Evolutionary conservation across 1,140 invertebrate genomes (phyloP), one percentile per base, ranked within the genome.

Genomic region (Lanistes nyassanus): DNA sequence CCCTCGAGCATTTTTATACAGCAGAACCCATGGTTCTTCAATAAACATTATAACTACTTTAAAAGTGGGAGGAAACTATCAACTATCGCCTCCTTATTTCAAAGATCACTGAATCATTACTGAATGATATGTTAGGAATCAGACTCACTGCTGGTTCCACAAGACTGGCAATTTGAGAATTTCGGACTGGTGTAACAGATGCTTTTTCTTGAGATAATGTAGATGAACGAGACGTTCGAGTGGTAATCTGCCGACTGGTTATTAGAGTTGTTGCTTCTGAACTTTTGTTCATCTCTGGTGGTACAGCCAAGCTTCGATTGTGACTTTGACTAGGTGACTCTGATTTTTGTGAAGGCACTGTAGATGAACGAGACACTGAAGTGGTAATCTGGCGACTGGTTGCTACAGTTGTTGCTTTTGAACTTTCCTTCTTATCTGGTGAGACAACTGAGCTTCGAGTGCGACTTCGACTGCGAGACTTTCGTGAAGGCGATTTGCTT

Each of bases 161-260:
- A 39, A 77, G 47, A 34, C 74, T 74, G 58, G 80, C 79, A 62
- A 85, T 71, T 55, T 83, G 75, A n/a, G 82, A 74, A 58, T 79
- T 76, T 36, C 85, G 79, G 21, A 81, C 80, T 29, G 85, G 83
- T 51, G 85, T 86, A 36, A 78, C 79, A 51, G 78, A 72, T 42
- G 75, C 72, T 69, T 79, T 73, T 64, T 80, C 76, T 64, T 74
- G 74, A 26, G 29, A 47, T 47, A 16, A 9, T 47, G 42, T 47
- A 47, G 42, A 13, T 9, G 42, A 47, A 47, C 42, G 42, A 47
- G 42, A 47, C 19, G 19, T 16, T 47, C 42, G 42, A 47, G 42
- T 47, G 19, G 42, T 13, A 47, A 47, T 16, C 19, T 47, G 42
- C 1, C 42, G 42, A 47, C 9, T 16, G 19, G 42, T 76, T 55